These are phyloP conservation scores for Cottoperca gobio DNA, from an alignment of 2,797 vertebrate species.

Conservation along the genomic window DNA sequence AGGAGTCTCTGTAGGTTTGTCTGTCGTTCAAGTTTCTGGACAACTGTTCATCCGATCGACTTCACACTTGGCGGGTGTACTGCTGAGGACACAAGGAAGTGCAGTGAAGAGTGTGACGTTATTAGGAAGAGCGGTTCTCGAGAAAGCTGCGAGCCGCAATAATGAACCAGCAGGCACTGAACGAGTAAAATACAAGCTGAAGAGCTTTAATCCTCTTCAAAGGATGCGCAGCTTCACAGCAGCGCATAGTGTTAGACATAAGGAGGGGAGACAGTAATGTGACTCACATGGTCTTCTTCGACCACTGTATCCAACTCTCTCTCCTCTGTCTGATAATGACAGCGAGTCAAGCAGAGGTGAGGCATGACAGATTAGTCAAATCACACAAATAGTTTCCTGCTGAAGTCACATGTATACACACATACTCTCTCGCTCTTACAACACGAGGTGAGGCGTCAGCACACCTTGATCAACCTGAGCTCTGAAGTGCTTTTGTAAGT, in stretches of 20 bases:
- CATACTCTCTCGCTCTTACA: slow-evolving; percentile 2
- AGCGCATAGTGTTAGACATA: slow-evolving; percentile 21
- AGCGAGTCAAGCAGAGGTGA: slow-evolving; percentile 18
- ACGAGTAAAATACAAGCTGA: slow-evolving; percentile 16
- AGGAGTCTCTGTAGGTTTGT: too few relatives aligned
- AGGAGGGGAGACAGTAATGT: slow-evolving; percentile 8
- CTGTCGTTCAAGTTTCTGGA: too few relatives aligned
- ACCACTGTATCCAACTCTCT: background rate
- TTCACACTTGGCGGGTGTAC: too few relatives aligned
- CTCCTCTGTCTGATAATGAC: slow-evolving; percentile 12
- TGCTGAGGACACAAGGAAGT: too few relatives aligned
- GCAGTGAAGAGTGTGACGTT: too few relatives aligned
- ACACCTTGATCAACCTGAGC: slow-evolving; percentile 43
- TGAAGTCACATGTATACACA: slow-evolving; percentile 50
- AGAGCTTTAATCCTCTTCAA: slow-evolving; percentile 42
- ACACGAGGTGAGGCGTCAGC: slow-evolving; percentile 30
- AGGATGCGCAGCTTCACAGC: slow-evolving; percentile 23
- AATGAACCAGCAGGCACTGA: too few relatives aligned
- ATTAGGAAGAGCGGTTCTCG: too few relatives aligned
- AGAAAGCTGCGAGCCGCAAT: too few relatives aligned
- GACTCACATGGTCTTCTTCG: slow-evolving; percentile 38
- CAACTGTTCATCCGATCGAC: too few relatives aligned
- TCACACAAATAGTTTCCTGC: slow-evolving; percentile 63
- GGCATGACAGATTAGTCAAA: slow-evolving; percentile 41
- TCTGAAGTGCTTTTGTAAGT: slow-evolving; percentile 8